Evolutionary conservation across 2,797 vertebrate species (phyloP).

Genomic region (Diceros bicornis): DNA sequence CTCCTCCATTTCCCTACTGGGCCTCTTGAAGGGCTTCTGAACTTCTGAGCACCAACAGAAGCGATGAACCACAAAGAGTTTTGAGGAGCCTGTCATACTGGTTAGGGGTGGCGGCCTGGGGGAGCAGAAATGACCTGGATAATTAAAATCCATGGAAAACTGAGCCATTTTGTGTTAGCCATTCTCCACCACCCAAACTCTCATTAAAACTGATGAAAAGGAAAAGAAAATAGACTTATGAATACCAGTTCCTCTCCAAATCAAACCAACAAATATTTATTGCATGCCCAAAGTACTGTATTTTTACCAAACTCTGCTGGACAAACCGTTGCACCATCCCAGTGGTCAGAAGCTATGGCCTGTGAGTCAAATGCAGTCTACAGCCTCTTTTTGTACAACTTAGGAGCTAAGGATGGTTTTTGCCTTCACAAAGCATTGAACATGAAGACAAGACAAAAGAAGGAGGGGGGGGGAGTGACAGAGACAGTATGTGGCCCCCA

Average conservation of each 20-base stretch:
- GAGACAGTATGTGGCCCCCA: neutral
- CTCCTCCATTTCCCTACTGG: neutral
- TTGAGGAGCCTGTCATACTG: neutral
- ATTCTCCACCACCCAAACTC: neutral
- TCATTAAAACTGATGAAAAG: neutral
- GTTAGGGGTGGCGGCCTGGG: neutral
- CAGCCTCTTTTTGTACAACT: neutral
- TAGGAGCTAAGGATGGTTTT: neutral
- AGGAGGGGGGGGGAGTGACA: neutral
- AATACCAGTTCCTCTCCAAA: neutral
- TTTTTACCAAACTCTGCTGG: neutral
- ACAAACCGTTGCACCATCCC: neutral
- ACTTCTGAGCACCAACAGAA: neutral
- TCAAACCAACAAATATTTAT: neutral
- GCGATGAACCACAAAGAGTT: neutral
- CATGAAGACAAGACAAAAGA: neutral
- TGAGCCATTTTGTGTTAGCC: neutral
- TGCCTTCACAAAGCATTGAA: neutral
- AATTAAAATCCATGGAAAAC: slow-evolving; percentile 43
- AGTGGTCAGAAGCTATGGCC: neutral
- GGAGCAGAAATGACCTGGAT: neutral
- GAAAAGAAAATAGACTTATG: neutral
- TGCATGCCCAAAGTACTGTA: neutral
- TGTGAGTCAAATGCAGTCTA: neutral
- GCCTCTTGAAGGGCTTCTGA: slow-evolving; percentile 15